phyloP scores from a whole-genome alignment of 2,888 invertebrate genomes.

The Zeuzera pyrina region DNA sequence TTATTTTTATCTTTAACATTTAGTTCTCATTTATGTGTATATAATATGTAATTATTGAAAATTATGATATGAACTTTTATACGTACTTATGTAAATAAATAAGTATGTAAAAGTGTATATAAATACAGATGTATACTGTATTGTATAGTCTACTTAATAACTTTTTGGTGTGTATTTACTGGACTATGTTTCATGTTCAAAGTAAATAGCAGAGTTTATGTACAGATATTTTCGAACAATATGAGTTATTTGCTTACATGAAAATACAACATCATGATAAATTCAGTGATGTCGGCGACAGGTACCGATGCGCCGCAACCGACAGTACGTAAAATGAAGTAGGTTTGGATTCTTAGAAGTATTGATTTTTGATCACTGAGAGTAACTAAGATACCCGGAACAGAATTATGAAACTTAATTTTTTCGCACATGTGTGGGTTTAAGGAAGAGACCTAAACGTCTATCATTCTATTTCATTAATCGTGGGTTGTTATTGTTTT shows the following conservation, averaged over 20 bases:
- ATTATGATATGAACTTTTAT: not conserved
- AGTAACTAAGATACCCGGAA: constrained; percentile 10
- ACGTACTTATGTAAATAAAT: not conserved
- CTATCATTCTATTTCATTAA: constrained; percentile 4
- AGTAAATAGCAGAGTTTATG: no score
- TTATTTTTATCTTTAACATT: no score
- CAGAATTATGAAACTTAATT: not conserved
- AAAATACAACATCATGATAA: constrained; percentile 17
- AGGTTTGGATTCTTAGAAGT: constrained; percentile 18
- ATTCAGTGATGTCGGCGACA: constrained; percentile 45
- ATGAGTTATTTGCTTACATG: constrained; percentile 1
- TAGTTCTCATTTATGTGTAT: no score
- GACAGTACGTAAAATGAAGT: no score
- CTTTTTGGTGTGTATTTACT: no score
- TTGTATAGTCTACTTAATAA: no score
- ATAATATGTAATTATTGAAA: no score
- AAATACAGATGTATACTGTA: no score
- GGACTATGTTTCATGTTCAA: no score
- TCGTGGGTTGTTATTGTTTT: constrained; percentile 26
- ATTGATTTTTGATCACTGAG: constrained; percentile 13
- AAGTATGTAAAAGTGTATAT: not conserved
- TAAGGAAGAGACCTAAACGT: constrained; percentile 19
- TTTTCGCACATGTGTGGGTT: constrained; percentile 21
- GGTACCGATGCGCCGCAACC: constrained; percentile 46
- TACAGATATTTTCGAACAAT: no score